Base-by-base conservation (phyloP, 2,113 vertebrate species). In the Lynx canadensis region DNA sequence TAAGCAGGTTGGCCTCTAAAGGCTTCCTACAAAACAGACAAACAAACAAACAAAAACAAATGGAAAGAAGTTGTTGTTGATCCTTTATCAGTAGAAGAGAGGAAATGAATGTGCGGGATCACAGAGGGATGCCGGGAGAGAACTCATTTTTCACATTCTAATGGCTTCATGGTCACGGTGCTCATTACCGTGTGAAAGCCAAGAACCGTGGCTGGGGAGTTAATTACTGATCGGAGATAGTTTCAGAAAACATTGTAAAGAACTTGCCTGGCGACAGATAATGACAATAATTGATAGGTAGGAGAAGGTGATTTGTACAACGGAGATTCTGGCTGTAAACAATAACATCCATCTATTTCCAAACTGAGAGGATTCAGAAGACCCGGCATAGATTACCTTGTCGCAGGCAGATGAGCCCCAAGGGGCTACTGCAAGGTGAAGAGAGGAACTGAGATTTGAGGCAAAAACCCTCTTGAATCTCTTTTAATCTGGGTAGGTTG, bases 151-250 rank as follows among this genome's bases (percentile, higher is more conserved):
- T 97, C 76, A 90, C 36, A 86, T 96, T 91, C 95, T 90, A 89
- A 41, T 50, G 81, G 1, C 73, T 86, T 69, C 90, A 11, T 19
- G 83, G 66, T 27, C 74, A 27, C 2, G 55, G n/a, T 23, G 4
- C 96, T 95, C 80, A 15, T 97, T 93, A 84, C 68, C 71, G 81
- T 7, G 80, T 25, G 84, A 18, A 0, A 33, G 69, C 80, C 91
- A 31, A 57, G 93, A 88, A 9, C 18, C 1, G 69, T 14, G 38
- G 36, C 80, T 89, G 83, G 0, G 0, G 60, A 94, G 65, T 68
- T 98, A 98, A 97, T 97, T 97, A 91, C 60, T 91, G 57, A 94
- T 95, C 88, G 68, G 48, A 82, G 98, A 97, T 76, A 95, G 94
- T 94, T 93, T 45, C 65, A 0, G 86, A 89, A 96, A 66, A 83